These are phyloP conservation scores for Sebastes nivosus DNA, from an alignment of 2,797 vertebrate species.

Conservation along the genomic window DNA sequence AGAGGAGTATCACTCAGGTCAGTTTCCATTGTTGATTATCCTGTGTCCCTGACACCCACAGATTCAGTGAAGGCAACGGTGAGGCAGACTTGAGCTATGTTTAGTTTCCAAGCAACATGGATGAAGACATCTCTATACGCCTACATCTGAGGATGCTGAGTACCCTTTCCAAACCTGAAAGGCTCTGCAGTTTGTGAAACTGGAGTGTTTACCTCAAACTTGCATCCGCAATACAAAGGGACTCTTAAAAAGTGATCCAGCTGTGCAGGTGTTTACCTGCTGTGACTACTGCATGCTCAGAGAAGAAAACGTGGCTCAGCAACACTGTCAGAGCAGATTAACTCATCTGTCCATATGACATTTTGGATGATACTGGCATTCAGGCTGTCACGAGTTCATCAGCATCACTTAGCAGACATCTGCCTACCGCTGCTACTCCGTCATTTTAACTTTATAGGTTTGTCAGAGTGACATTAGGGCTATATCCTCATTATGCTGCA, in stretches of 20 bases:
- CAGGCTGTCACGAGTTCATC: constrained; percentile 18
- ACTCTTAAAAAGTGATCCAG: constrained; percentile 13
- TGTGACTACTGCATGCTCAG: background rate
- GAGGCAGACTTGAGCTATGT: background rate
- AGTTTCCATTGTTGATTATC: background rate
- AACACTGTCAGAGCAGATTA: constrained; percentile 10
- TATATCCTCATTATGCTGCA: background rate
- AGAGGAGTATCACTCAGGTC: background rate
- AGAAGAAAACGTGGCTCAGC: background rate
- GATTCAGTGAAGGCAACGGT: background rate
- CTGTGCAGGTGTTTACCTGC: constrained; percentile 18
- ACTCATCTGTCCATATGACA: constrained; percentile 19
- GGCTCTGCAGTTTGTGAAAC: constrained; percentile 4
- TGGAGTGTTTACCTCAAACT: constrained; percentile 15
- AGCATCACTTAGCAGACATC: constrained; percentile 10
- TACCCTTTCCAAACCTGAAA: constrained; percentile 14
- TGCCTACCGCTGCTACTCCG: constrained; percentile 1
- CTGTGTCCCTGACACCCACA: background rate
- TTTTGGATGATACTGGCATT: constrained; percentile 20
- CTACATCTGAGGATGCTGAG: background rate
- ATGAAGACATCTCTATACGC: background rate
- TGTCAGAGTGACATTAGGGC: background rate
- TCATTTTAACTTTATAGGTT: background rate
- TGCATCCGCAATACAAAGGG: background rate
- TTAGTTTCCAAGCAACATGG: constrained; percentile 30